A percentile compares a stretch with the other conserved stretches of the same genome.
Evolutionary conservation across 2,797 vertebrate genomes (phyloP).

Genomic region (Columba guinea): DNA sequence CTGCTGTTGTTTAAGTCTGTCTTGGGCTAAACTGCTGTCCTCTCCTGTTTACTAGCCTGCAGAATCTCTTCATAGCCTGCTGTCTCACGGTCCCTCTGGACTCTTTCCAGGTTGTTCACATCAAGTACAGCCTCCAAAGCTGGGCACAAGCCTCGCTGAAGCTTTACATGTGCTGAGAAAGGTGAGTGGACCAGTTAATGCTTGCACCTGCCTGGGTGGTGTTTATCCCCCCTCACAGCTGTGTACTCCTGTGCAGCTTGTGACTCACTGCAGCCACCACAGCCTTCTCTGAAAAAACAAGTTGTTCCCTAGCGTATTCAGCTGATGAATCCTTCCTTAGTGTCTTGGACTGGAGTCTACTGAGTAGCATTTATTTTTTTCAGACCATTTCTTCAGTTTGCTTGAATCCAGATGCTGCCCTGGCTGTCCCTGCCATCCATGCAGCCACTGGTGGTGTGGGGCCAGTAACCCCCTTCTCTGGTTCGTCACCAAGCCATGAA

Average conservation of each 20-base stretch:
- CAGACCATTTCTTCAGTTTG: background rate
- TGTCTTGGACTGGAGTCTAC: background rate
- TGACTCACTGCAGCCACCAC: background rate
- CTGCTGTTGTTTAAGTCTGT: background rate
- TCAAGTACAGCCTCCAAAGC: background rate
- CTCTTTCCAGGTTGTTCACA: background rate
- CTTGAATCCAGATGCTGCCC: fast-evolving
- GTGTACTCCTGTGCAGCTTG: background rate
- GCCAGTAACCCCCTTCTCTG: background rate
- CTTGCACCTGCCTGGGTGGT: background rate
- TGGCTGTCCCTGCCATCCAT: fast-evolving
- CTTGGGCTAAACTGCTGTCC: background rate
- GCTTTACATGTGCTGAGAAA: background rate
- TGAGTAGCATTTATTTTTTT: background rate
- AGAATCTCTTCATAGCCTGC: background rate
- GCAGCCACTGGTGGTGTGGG: fast-evolving
- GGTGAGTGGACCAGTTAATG: background rate
- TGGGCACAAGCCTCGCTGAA: background rate
- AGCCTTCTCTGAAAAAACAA: background rate
- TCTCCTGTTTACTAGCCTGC: background rate
- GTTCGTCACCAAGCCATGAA: background rate
- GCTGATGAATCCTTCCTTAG: background rate
- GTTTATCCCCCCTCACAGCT: background rate
- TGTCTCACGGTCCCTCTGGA: background rate
- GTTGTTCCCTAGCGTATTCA: background rate